These are phyloP conservation scores for Troides oblongomaculatus DNA, from an alignment of 2,888 invertebrate species.

Conservation along the genomic window DNA sequence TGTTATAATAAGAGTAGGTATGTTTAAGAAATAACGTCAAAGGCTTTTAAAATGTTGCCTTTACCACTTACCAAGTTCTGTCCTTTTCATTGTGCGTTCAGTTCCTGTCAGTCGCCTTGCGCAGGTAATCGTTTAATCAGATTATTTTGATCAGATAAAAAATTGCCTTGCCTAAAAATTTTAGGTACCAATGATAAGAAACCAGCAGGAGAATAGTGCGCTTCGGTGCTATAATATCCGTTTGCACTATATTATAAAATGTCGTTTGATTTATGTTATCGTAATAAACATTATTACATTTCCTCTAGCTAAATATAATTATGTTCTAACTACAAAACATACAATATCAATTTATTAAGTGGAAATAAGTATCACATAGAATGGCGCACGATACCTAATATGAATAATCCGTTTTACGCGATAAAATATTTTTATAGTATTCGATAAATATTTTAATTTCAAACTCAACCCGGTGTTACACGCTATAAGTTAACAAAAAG, in stretches of 20 bases:
- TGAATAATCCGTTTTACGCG: not conserved
- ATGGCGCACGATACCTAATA: not conserved
- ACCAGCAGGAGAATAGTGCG: not conserved
- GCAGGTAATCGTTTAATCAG: too few relatives aligned
- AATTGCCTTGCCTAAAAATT: not conserved
- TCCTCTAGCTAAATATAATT: slow-evolving; percentile 26
- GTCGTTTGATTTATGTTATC: slow-evolving; percentile 14
- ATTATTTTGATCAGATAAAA: too few relatives aligned
- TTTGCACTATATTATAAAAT: slow-evolving; percentile 3
- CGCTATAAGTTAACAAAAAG: too few relatives aligned
- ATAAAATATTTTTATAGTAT: not conserved
- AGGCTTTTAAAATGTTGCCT: too few relatives aligned
- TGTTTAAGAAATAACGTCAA: too few relatives aligned
- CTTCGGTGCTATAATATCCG: slow-evolving; percentile 3
- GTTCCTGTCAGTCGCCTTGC: not conserved
- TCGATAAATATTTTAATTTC: not conserved
- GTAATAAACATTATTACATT: slow-evolving; percentile 25
- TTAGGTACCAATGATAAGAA: not conserved
- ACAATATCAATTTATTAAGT: slow-evolving; percentile 26
- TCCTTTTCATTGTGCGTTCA: not conserved
- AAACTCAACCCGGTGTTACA: too few relatives aligned
- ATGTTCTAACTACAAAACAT: slow-evolving; percentile 19
- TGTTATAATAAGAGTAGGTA: too few relatives aligned
- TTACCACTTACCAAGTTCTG: too few relatives aligned
- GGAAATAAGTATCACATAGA: slow-evolving; percentile 1